Evolutionary conservation across 2,888 invertebrate species (phyloP), one percentile per base, ranked within the genome.

Genomic region (Caenorhabditis parvicauda): DNA sequence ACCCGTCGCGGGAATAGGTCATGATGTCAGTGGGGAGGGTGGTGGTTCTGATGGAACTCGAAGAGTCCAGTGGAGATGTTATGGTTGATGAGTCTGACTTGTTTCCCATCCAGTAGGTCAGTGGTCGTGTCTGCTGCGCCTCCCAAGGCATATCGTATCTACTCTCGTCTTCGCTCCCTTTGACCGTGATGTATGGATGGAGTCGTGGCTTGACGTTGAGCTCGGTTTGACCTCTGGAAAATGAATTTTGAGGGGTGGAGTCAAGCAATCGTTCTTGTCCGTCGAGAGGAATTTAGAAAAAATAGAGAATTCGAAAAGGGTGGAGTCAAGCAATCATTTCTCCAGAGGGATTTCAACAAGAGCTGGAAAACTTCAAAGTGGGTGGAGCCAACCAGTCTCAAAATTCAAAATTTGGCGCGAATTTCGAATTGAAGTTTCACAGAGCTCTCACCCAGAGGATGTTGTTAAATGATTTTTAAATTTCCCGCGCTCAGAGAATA

Each of bases 141-240:
- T 68, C 71, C 71, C 71, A 72, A 3, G 71, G 71, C 25, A 69
- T 46, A 44, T 72, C 71, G 50, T 72, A 72, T 60, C 71, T 70
- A 28, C 65, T 64, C 27, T 68, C 68, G 21, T 57, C 52, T 38
- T 60, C 60, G 27, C 58, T 61, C 14, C 59, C 68, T 38, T 63
- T 57, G 7, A 63, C 65, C 4, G 65, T 57, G 7, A 62, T 62
- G 49, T 68, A 68, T 12, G 68, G 68, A 54, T 65, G 65, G 43
- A 63, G 65, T 1, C 68, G 45, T 4, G 63, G 61, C 35, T 64
- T 64, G 25, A 50, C 56, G 17, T 49, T 50, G 22, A 56, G 44
- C 25, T 56, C 47, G 6, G 48, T 47, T 17, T 41, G 35, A 7
- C 32, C 28, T 32, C 27, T 45, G 27, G 17, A 45, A 27, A 41